Evolutionary conservation across 2,888 invertebrate genomes (phyloP), one percentile per base, ranked within the genome.

Genomic region (Pomacea canaliculata): DNA sequence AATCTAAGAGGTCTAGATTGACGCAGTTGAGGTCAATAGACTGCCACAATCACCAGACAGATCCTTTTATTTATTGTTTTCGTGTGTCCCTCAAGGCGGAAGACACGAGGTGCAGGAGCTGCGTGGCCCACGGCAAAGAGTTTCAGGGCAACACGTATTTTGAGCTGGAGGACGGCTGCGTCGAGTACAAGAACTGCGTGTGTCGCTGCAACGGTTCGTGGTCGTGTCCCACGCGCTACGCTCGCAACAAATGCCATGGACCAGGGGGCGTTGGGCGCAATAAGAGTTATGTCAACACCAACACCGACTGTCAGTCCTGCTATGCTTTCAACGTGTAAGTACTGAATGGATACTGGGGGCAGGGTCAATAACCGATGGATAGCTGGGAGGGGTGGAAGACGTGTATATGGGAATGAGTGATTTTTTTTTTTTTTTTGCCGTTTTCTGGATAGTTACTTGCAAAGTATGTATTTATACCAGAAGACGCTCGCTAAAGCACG

Each of bases 191-290:
- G 37, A 81, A 51, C 85, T 88, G 88, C 70, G 73, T 78, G 27
- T 88, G 87, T 77, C 81, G 81, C n/a, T 88, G 88, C 77, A 84
- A 86, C 67, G 87, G 88, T 10, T 80, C 84, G 9, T 86, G 86
- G 86, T 78, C 85, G 46, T 88, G 88, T 71, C 84, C 85, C 9
- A 78, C 81, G 46, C 80, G 84, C 46, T 80, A 76, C 63, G 84
- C 85, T 13, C 81, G 81, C 7, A 79, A 86, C 73, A 84, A 78
- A 12, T 87, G 81, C 69, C 9, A 80, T 46, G 46, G 78, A 48
- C 76, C 73, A 46, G 78, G 46, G 0, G 59, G n/a, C 37, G 59
- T 77, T n/a, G 76, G 80, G 0, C 83, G 85, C 51, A 76, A 78
- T 83, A 65, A 56, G 67, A 23, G 80, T 83, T 37, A 56, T 8